phyloP scores from a whole-genome alignment of 2,888 invertebrate species.

The Allolobophora icterica region DNA sequence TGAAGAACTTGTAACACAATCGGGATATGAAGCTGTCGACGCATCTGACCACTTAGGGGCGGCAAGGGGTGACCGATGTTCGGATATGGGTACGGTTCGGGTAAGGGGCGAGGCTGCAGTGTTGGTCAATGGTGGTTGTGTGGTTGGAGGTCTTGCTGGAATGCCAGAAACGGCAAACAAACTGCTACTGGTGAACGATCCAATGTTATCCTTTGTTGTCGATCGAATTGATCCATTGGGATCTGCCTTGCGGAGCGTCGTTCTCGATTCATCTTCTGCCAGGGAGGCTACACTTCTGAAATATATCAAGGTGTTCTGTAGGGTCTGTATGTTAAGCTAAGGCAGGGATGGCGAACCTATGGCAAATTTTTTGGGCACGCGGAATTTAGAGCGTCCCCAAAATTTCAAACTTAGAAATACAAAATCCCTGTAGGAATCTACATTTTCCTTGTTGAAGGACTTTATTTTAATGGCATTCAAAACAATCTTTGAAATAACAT shows the following conservation, averaged over 20 bases:
- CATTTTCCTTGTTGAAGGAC: too few species aligned
- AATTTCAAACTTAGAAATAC: too few species aligned
- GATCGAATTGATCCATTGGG: neutral
- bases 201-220: neutral
- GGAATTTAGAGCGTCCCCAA: too few species aligned
- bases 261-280: constrained; percentile 19
- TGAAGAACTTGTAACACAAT: neutral
- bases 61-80: constrained; percentile 12
- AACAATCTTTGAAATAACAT: too few species aligned
- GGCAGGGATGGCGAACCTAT: too few species aligned
- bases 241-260: neutral
- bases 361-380: neutral
- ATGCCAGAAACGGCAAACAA: constrained; percentile 38
- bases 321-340: too few species aligned
- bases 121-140: neutral
- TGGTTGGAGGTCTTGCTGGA: constrained; percentile 13
- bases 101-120: neutral
- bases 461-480: too few species aligned
- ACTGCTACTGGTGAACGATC: constrained; percentile 14
- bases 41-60: neutral
- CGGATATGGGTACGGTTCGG: neutral
- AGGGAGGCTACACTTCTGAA: constrained; percentile 6
- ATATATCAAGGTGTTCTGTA: neutral
- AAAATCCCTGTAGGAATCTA: too few species aligned
- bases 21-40: neutral